Evolutionary conservation across 2,888 invertebrate species (phyloP).

Genomic region (Allacma fusca): DNA sequence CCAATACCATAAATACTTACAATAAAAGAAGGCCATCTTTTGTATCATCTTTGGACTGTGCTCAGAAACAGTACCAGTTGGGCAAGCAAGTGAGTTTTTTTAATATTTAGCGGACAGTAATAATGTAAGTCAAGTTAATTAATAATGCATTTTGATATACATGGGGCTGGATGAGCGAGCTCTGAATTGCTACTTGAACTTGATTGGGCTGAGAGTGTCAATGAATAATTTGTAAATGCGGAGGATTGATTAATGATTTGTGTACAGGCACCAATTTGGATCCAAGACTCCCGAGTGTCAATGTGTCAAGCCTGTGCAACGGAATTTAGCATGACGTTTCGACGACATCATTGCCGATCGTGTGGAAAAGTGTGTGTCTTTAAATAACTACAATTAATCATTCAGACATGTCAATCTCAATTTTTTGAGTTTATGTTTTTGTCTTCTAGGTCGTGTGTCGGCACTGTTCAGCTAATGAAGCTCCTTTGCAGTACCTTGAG

Average conservation of each 20-base stretch:
- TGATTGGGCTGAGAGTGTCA: too few species aligned
- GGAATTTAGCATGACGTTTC: constrained; percentile 72
- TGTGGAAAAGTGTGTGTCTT: constrained; percentile 69
- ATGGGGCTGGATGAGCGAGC: too few species aligned
- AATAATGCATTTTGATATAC: too few species aligned
- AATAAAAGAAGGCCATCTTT: not conserved
- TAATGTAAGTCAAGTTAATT: too few species aligned
- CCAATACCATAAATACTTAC: constrained; percentile 65
- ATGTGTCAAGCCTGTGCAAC: constrained; percentile 73
- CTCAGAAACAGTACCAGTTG: constrained; percentile 55
- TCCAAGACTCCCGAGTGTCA: constrained; percentile 70
- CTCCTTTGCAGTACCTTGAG: constrained; percentile 68
- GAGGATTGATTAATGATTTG: constrained; percentile 13
- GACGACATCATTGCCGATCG: constrained; percentile 74
- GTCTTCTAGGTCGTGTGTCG: constrained; percentile 68
- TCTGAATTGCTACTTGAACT: too few species aligned
- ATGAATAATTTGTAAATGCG: too few species aligned
- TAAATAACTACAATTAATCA: not conserved
- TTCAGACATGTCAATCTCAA: not conserved
- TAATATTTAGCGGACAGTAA: too few species aligned
- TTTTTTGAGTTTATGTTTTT: not conserved
- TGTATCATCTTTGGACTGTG: not conserved
- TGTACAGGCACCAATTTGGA: constrained; percentile 68
- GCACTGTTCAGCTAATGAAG: constrained; percentile 69
- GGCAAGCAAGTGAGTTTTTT: constrained; percentile 64